These are phyloP conservation scores for Mya arenaria DNA, from an alignment of 1,140 invertebrate genomes.

Conservation along the genomic window DNA sequence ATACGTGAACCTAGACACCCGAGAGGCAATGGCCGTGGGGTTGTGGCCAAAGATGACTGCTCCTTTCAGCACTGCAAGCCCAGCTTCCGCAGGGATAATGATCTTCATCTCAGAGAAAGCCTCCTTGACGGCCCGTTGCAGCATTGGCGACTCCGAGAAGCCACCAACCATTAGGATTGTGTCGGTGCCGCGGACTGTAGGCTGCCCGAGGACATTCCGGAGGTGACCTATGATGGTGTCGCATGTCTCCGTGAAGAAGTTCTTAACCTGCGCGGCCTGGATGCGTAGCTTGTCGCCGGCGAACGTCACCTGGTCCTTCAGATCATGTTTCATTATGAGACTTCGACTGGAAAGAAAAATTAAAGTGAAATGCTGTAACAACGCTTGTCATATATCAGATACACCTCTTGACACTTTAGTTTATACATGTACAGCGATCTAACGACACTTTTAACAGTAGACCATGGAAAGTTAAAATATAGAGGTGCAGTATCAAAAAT, in stretches of 20 bases:
- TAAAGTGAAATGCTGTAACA: too few species aligned
- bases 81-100: conserved; percentile 59
- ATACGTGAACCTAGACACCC: conserved; percentile 63
- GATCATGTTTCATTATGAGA: conserved; percentile 2
- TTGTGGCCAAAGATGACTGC: conserved; percentile 66
- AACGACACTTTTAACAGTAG: too few species aligned
- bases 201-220: conserved; percentile 24
- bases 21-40: conserved; percentile 48
- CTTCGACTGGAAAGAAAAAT: not conserved
- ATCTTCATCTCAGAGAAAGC: conserved; percentile 52
- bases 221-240: conserved; percentile 54
- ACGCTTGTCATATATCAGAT: too few species aligned
- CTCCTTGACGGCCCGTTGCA: conserved; percentile 48
- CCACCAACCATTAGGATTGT: conserved; percentile 64
- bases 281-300: conserved; percentile 62
- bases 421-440: too few species aligned
- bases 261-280: conserved; percentile 26
- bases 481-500: too few species aligned
- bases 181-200: not conserved
- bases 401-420: too few species aligned
- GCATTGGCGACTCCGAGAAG: conserved; percentile 60
- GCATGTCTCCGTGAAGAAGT: conserved; percentile 53
- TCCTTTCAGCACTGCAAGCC: conserved; percentile 63
- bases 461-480: too few species aligned
- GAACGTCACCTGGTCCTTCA: conserved; percentile 38